Evolutionary conservation across 1,140 invertebrate genomes (phyloP), one percentile per base, ranked within the genome.

Genomic region (Diachasma alloeum): DNA sequence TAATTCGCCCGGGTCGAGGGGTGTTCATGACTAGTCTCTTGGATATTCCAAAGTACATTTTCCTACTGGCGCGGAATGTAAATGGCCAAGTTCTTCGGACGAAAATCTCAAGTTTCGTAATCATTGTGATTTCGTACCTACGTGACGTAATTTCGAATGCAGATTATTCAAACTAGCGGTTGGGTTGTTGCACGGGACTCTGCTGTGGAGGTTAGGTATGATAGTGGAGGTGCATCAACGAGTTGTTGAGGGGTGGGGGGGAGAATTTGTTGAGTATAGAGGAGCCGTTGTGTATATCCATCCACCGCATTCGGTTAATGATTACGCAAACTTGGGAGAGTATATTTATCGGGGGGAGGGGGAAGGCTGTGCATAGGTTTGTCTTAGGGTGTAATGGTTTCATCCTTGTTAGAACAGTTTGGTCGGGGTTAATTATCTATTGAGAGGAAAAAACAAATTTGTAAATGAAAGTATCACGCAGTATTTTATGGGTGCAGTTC

Each of bases 61-160:
- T 44, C 59, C 24, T 63, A 63, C 66, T 39, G 13, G 1, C 31
- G 6, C 53, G 37, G 66, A 75, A 70, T 70, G 66, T 75, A 67
- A 75, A 75, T 75, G 74, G 48, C 44, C 31, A 69, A 42, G 9
- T 17, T 75, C 44, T 70, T 75, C 13, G 66, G 66, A 70, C 39
- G 44, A 75, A 72, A 56, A 36, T 72, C 46, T 53, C 46, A 59
- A 75, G 74, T 75, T 75, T 75, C 15, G 66, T 75, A 75, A 75
- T 75, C 74, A 75, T 75, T 75, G 67, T 75, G 74, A 75, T 75
- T 75, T 75, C 44, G n/a, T 70, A 75, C 66, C 66, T 75, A 75
- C 74, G 67, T 70, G 66, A 39, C 31, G 66, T n/a, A 69, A 75
- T 75, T 75, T 70, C 42, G 26, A 70, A 75, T 75, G 66, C 39